Evolutionary conservation across 1,140 invertebrate species (phyloP).

Genomic region (Eupristina koningsbergeri): DNA sequence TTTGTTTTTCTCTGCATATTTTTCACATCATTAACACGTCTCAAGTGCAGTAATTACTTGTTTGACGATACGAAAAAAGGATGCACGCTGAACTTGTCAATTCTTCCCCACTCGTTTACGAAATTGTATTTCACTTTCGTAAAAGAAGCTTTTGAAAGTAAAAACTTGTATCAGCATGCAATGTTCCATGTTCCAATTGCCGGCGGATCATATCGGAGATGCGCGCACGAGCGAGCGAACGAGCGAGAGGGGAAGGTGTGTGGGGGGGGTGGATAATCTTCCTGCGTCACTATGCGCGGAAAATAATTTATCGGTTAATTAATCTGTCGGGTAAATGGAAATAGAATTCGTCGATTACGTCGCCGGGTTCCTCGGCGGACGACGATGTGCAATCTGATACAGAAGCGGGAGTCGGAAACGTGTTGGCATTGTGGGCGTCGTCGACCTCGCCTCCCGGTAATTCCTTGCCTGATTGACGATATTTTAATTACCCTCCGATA

Average conservation of each 20-base stretch:
- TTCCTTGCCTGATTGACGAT: conserved; percentile 52
- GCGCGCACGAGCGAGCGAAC: neutral
- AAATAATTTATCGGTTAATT: conserved; percentile 48
- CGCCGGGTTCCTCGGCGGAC: no score
- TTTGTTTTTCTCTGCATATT: neutral
- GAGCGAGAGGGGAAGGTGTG: neutral
- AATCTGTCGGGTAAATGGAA: conserved; percentile 35
- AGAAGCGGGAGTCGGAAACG: neutral
- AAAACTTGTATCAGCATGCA: no score
- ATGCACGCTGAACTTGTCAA: neutral
- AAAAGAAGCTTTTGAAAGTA: no score
- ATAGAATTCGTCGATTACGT: conserved; percentile 39
- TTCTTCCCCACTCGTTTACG: neutral
- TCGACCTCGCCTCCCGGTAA: conserved; percentile 15
- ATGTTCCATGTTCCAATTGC: no score
- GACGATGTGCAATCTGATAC: neutral
- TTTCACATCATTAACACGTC: neutral
- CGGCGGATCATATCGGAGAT: neutral
- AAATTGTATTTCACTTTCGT: no score
- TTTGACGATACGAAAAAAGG: neutral
- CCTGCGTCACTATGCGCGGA: neutral
- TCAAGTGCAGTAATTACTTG: neutral
- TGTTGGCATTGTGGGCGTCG: neutral
- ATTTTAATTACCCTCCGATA: conserved; percentile 54
- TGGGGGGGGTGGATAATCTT: no score